Conservation (phyloP, 2,113 vertebrate species). For the Scortum barcoo region DNA sequence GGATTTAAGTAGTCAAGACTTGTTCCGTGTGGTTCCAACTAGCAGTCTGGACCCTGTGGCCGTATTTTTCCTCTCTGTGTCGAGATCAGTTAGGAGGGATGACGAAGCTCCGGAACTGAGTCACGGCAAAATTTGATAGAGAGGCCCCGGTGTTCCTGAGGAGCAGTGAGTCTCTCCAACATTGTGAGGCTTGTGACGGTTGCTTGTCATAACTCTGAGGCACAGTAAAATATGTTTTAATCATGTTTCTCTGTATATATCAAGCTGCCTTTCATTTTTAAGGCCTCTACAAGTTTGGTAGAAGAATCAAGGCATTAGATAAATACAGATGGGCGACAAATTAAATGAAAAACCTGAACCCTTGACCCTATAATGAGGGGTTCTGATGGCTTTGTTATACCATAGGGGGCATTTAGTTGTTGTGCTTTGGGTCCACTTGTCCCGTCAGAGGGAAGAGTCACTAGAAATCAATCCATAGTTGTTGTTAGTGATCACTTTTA, state of each 20-base stretch:
- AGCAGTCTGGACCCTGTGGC: conserved; percentile 66
- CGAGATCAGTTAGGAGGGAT: conserved; percentile 71
- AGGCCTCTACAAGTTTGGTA: neutral
- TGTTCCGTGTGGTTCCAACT: conserved; percentile 75
- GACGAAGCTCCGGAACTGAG: conserved; percentile 57
- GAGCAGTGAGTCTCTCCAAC: conserved; percentile 21
- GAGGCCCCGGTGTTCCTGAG: conserved; percentile 8
- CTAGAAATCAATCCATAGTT: too few relatives aligned
- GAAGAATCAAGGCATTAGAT: neutral
- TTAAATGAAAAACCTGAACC: too few relatives aligned
- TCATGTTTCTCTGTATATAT: neutral
- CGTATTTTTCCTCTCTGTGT: conserved; percentile 62
- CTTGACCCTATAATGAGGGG: too few relatives aligned
- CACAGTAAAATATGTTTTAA: conserved; percentile 29
- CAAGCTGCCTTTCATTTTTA: neutral
- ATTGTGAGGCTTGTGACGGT: neutral
- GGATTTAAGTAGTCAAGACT: conserved; percentile 82
- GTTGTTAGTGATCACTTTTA: too few relatives aligned
- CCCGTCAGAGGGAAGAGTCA: too few relatives aligned
- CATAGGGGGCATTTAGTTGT: too few relatives aligned
- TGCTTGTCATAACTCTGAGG: neutral
- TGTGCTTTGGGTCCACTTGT: too few relatives aligned
- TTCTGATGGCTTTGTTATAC: too few relatives aligned
- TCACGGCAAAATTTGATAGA: conserved; percentile 20
- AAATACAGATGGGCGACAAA: too few relatives aligned